Evolutionary conservation across 2,113 vertebrate genomes (phyloP).

Genomic region (Elephas maximus): DNA sequence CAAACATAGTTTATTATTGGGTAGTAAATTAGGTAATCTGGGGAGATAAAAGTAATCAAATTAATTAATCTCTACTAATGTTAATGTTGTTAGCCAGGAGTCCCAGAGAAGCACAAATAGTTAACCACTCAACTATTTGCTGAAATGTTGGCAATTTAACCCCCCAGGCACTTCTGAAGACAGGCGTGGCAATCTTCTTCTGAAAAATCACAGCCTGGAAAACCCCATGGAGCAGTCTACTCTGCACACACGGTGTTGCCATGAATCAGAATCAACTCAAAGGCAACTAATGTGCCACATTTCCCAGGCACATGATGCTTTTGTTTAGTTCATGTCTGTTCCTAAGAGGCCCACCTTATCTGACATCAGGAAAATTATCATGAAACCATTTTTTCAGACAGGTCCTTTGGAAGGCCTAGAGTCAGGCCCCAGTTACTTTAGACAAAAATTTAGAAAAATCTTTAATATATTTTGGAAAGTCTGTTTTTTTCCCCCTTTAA

Average conservation of each 20-base stretch:
- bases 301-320: background rate
- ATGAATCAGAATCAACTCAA: too few species aligned
- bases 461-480: constrained; percentile 42
- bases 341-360: background rate
- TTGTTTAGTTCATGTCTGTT: background rate
- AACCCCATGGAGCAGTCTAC: too few species aligned
- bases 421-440: constrained; percentile 1
- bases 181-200: too few species aligned
- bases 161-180: too few species aligned
- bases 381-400: constrained; percentile 4
- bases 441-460: background rate
- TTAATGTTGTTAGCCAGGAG: background rate
- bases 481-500: background rate
- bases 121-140: too few species aligned
- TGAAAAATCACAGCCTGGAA: too few species aligned
- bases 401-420: constrained; percentile 34
- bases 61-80: background rate
- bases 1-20: constrained; percentile 24
- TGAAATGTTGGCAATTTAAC: too few species aligned
- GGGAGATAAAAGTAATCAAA: constrained; percentile 1
- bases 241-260: too few species aligned
- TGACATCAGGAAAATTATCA: background rate
- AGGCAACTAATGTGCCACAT: background rate
- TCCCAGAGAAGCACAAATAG: too few species aligned
- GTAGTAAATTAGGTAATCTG: constrained; percentile 27